These are phyloP conservation scores for Esox lucius DNA, from an alignment of 2,797 vertebrate genomes.

Conservation along the genomic window DNA sequence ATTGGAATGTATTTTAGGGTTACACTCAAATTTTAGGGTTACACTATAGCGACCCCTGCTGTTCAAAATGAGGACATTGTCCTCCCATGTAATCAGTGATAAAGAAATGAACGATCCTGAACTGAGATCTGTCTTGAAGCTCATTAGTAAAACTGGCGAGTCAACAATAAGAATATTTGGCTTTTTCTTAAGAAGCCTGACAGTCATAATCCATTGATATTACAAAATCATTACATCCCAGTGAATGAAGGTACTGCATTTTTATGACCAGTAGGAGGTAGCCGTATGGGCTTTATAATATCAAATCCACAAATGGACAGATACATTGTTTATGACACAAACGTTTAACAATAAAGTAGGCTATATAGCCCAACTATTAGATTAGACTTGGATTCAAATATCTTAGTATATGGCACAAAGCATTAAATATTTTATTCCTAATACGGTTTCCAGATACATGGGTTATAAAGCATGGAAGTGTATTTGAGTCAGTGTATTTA, in stretches of 20 bases:
- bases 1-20: not conserved
- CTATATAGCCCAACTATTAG: not conserved
- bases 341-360: not conserved
- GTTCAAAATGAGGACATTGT: not conserved
- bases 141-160: not conserved
- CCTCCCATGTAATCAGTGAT: not conserved
- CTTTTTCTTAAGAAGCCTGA: not conserved
- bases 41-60: not conserved
- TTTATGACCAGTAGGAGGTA: slow-evolving; percentile 6
- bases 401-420: no score
- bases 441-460: no score
- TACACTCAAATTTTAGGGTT: not conserved
- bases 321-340: not conserved
- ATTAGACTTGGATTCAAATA: not conserved
- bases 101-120: not conserved
- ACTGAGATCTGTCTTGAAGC: not conserved
- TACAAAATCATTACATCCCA: not conserved
- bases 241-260: not conserved
- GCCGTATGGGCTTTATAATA: not conserved
- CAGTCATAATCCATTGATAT: not conserved
- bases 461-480: no score
- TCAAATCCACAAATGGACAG: not conserved
- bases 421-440: no score
- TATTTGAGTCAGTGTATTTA: no score
- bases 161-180: not conserved